These are phyloP conservation scores for Drosophila hydei DNA, from an alignment of 1,140 invertebrate genomes.

Conservation along the genomic window DNA sequence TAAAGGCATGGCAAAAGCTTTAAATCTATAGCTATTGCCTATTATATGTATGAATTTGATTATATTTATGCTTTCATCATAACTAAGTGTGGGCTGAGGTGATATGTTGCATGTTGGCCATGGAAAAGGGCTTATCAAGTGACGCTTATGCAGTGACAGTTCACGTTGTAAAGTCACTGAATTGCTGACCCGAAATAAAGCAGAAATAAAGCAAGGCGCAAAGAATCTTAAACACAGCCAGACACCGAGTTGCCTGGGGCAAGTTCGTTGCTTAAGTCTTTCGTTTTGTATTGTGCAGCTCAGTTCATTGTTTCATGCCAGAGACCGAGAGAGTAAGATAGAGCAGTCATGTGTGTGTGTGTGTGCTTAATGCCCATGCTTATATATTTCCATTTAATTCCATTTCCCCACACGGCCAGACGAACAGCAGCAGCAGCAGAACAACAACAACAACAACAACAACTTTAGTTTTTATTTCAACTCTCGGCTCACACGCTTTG, in stretches of 20 bases:
- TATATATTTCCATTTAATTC: constrained; percentile 53
- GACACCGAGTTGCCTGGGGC: no score
- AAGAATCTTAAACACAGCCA: no score
- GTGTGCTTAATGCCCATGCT: constrained; percentile 45
- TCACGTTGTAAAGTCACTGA: constrained; percentile 24
- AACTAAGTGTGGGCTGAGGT: no score
- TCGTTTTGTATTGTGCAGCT: constrained; percentile 52
- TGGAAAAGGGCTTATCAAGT: constrained; percentile 8
- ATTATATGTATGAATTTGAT: no score
- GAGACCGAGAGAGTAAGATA: background rate
- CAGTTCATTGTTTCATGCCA: constrained; percentile 37
- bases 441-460: constrained; percentile 14
- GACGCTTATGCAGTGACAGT: constrained; percentile 28
- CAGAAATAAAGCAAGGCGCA: constrained; percentile 23
- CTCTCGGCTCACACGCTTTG: constrained; percentile 74
- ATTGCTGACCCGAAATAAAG: constrained; percentile 36
- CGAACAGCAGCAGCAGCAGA: background rate
- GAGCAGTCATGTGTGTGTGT: constrained; percentile 6
- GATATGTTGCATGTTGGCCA: no score
- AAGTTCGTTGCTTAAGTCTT: constrained; percentile 81
- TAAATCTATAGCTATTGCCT: no score
- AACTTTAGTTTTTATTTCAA: constrained; percentile 66
- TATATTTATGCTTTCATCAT: no score
- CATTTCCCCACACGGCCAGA: constrained; percentile 42
- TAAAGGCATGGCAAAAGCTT: no score